phyloP scores from a whole-genome alignment of 1,140 invertebrate species.

The Anoplolepis gracilipes region DNA sequence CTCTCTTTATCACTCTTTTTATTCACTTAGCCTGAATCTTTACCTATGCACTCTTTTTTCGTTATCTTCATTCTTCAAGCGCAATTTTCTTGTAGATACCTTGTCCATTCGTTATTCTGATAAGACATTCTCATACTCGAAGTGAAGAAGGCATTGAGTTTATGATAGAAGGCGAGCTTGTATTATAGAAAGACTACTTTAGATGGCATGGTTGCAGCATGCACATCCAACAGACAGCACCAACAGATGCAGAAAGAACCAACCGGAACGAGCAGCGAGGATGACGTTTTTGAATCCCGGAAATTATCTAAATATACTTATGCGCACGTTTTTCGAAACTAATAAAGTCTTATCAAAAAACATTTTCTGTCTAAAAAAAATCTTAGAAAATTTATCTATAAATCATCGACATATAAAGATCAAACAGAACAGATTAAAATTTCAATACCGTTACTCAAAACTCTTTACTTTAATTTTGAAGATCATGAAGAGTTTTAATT shows the following conservation, averaged over 20 bases:
- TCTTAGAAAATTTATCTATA: slow-evolving; percentile 1
- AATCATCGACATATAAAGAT: no score
- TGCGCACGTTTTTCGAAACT: slow-evolving; percentile 29
- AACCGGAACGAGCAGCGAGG: background rate
- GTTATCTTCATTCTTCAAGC: background rate
- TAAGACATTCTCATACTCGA: slow-evolving; percentile 14
- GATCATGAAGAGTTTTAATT: background rate
- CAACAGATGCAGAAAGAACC: slow-evolving; percentile 32
- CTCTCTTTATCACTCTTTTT: slow-evolving; percentile 1
- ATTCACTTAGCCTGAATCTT: slow-evolving; percentile 4
- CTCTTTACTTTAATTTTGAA: background rate
- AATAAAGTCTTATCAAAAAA: background rate
- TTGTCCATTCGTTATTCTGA: slow-evolving; percentile 7
- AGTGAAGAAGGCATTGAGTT: background rate
- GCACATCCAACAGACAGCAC: slow-evolving; percentile 29
- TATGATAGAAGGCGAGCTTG: slow-evolving; percentile 46
- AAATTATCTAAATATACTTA: background rate
- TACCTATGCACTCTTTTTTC: background rate
- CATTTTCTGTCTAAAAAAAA: background rate
- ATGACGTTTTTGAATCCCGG: slow-evolving; percentile 13
- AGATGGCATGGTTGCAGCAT: slow-evolving; percentile 57
- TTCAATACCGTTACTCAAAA: background rate
- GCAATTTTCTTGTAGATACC: slow-evolving; percentile 15
- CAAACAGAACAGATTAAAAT: background rate
- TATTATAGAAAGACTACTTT: slow-evolving; percentile 46